Conservation (phyloP, 2,888 invertebrate genomes). For the Chymomyza fuscimana region DNA sequence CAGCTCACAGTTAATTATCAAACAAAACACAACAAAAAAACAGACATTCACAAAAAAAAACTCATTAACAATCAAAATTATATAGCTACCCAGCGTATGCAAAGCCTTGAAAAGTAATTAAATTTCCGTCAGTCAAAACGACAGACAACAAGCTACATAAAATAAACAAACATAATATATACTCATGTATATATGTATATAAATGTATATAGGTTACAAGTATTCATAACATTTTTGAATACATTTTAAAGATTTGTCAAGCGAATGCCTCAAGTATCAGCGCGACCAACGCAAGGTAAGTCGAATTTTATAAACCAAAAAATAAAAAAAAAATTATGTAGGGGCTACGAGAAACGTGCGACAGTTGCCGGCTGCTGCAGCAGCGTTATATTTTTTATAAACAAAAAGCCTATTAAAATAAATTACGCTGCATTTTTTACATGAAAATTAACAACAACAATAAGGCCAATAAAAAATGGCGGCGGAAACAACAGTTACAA, state of each 20-base stretch:
- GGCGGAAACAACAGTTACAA: slow-evolving; percentile 13
- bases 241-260: slow-evolving; percentile 42
- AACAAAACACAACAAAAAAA: neutral
- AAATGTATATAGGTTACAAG: neutral
- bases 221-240: slow-evolving; percentile 40
- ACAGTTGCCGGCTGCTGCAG: slow-evolving; percentile 24
- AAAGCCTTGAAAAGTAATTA: slow-evolving; percentile 45
- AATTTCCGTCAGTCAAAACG: slow-evolving; percentile 37
- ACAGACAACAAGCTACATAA: neutral
- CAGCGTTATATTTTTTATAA: slow-evolving; percentile 32
- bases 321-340: neutral
- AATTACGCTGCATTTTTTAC: slow-evolving; percentile 66
- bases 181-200: slow-evolving; percentile 22
- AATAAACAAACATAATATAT: slow-evolving; percentile 23
- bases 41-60: slow-evolving; percentile 12
- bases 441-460: slow-evolving; percentile 55
- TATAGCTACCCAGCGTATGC: neutral
- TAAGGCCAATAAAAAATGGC: slow-evolving; percentile 8
- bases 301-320: neutral
- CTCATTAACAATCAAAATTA: slow-evolving; percentile 43
- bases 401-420: slow-evolving; percentile 64
- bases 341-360: slow-evolving; percentile 9
- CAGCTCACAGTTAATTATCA: slow-evolving; percentile 5
- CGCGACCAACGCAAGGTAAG: neutral
- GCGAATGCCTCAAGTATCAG: neutral